Base-by-base conservation (phyloP, 2,113 vertebrate genomes). In the Ramphastos sulfuratus region DNA sequence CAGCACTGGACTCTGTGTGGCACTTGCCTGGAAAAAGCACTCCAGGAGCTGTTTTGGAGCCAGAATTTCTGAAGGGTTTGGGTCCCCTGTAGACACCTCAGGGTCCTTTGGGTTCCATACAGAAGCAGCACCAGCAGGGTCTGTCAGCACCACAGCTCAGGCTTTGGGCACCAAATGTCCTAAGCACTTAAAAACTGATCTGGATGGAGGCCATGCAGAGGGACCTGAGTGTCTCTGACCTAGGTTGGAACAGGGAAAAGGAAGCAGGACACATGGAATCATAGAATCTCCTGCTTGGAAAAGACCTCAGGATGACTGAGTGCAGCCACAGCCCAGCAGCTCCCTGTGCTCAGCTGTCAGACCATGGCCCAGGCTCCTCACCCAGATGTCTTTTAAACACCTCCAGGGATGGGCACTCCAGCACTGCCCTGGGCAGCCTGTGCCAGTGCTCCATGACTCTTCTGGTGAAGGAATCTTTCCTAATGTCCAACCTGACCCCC, bases 1-100 rank as follows among this genome's bases (percentile, higher is more conserved):
- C 63, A 72, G 33, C 1, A 2, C n/a, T 33, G 76, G 55, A 60
- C 52, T 58, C 61, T 2, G 1, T 3, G 10, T 2, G 2, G 72
- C 44, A 27, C 23, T 79, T 1, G 7, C 46, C 64, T 71, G 33
- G 30, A 74, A 73, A 74, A 75, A 50, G 28, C n/a, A 44, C 0
- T 0, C 63, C 59, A 70, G 67, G 63, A 92, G 50, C 50, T 69
- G 35, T 10, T 87, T 76, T 30, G 15, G 33, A 89, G 87, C 7
- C 79, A 91, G 27, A 21, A 30, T 61, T 85, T 66, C 59, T 58
- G 39, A 75, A 42, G 77, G 21, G 50, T 52, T 52, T 33, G 71
- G 4, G 17, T 78, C 33, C 79, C 44, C 61, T 85, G 33, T 4
- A 24, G 37, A 37, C 63, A 86, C 58, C 70, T 61, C 84, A 69